phyloP scores from a whole-genome alignment of 2,113 vertebrate species.

The Thryonomys swinderianus region DNA sequence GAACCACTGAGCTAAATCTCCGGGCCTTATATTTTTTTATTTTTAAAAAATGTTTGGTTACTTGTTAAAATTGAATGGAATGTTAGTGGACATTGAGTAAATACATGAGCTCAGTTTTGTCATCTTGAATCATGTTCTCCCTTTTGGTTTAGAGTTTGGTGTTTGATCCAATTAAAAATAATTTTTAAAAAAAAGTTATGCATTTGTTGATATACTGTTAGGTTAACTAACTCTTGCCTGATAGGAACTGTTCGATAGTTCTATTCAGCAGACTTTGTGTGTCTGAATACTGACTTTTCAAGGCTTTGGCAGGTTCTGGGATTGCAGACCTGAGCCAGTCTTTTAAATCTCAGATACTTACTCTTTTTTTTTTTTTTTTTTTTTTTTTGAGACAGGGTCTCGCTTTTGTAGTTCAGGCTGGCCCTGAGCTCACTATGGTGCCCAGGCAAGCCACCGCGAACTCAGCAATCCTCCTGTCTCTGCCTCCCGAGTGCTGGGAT shows the following conservation, averaged over 20 bases:
- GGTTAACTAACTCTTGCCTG: neutral
- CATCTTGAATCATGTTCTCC: neutral
- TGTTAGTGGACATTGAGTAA: neutral
- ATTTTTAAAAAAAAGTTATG: conserved; percentile 7
- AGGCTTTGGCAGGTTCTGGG: neutral
- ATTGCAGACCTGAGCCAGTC: neutral
- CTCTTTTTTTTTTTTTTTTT: too few species aligned
- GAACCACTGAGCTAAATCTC: too few species aligned
- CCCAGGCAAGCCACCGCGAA: too few species aligned
- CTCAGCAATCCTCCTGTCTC: too few species aligned
- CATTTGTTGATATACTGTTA: neutral
- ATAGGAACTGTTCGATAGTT: neutral
- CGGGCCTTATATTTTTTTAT: neutral
- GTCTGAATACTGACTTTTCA: neutral
- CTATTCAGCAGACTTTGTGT: neutral
- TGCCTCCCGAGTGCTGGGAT: too few species aligned
- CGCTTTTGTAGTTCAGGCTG: too few species aligned
- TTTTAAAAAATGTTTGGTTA: neutral
- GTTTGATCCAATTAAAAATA: conserved; percentile 20
- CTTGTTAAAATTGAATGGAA: neutral
- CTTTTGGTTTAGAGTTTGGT: conserved; percentile 14
- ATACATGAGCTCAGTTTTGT: conserved; percentile 26
- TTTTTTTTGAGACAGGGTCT: too few species aligned
- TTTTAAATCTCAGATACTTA: neutral
- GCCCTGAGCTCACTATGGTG: too few species aligned